Evolutionary conservation across 2,888 invertebrate species (phyloP), one percentile per base, ranked within the genome.

Genomic region (Bimastos eiseni): DNA sequence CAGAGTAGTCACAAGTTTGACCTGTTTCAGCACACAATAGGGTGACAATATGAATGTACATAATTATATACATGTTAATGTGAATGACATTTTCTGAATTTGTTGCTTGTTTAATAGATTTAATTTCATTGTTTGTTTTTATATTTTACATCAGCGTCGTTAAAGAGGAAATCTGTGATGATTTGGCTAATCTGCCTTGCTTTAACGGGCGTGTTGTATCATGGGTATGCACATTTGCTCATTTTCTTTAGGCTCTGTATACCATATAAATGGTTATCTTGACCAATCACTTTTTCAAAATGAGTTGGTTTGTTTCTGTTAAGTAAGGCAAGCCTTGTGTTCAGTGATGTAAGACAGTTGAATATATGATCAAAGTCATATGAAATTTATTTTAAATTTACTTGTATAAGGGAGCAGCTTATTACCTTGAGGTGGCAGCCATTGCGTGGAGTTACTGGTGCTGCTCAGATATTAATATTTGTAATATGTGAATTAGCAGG

Each of bases 171-270:
- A 98, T 99, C 93, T 97, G 98, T 93, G 99, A 99, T 94, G 99
- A 99, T 95, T 97, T 97, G 94, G 98, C 98, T 93, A 97, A 97
- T 96, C 96, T 99, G 94, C 99, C 99, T 91, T 98, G 98, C 96
- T 98, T 98, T 95, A 99, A 99, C 96, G 99, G 99, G 93, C 96
- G 98, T 94, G 98, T 99, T 92, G 98, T 99, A 92, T 98, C 98
- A 92, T 99, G 99, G 98, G 95, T 96, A 93, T 94, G 95, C 91
- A 21, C n/a, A 36, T 19, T 84, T 83, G 17, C 70, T 11, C 17
- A 90, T 41, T 34, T 34, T 90, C 86, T 84, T 41, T 8, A 70
- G 8, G 8, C 70, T n/a, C 70, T 70, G 70, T n/a, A n/a, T 70
- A 24, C 24, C 49, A 49, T 21, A 70, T n/a, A 70, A n/a, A n/a